These are phyloP conservation scores for Zaprionus lachaisei DNA, from an alignment of 1,140 invertebrate genomes.

Conservation along the genomic window DNA sequence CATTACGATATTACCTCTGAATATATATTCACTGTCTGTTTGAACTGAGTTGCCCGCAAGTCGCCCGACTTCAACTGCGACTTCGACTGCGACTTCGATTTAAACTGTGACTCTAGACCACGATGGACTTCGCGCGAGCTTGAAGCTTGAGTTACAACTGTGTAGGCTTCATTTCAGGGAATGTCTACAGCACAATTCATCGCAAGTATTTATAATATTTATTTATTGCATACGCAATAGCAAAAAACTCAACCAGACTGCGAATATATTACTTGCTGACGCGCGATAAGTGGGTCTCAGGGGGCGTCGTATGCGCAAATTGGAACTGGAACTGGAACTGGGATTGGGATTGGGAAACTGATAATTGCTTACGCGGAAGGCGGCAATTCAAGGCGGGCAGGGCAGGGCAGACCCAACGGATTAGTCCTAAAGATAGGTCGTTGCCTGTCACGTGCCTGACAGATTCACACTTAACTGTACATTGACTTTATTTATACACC, in stretches of 20 bases:
- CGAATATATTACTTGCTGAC: constrained; percentile 18
- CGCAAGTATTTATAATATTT: constrained; percentile 27
- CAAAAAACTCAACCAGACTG: neutral
- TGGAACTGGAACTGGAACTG: neutral
- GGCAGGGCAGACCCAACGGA: constrained; percentile 22
- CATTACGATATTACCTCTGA: constrained; percentile 7
- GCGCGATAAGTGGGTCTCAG: constrained; percentile 76
- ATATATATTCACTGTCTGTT: neutral
- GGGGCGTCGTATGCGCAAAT: constrained; percentile 41
- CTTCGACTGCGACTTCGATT: neutral
- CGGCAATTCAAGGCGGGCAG: neutral
- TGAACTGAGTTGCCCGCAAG: no score
- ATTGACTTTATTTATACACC: neutral
- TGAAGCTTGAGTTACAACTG: constrained; percentile 18
- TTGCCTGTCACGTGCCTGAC: constrained; percentile 13
- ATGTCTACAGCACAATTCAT: constrained; percentile 60
- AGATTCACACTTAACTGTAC: neutral
- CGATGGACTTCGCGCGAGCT: constrained; percentile 5
- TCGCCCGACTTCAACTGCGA: neutral
- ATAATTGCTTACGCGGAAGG: constrained; percentile 27
- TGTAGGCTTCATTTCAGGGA: constrained; percentile 32
- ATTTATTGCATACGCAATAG: constrained; percentile 3
- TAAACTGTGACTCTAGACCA: neutral
- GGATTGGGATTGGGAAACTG: constrained; percentile 10
- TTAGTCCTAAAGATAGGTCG: constrained; percentile 40